Base-by-base conservation (phyloP, 1,140 invertebrate species). In the Adoxophyes honmai region DNA sequence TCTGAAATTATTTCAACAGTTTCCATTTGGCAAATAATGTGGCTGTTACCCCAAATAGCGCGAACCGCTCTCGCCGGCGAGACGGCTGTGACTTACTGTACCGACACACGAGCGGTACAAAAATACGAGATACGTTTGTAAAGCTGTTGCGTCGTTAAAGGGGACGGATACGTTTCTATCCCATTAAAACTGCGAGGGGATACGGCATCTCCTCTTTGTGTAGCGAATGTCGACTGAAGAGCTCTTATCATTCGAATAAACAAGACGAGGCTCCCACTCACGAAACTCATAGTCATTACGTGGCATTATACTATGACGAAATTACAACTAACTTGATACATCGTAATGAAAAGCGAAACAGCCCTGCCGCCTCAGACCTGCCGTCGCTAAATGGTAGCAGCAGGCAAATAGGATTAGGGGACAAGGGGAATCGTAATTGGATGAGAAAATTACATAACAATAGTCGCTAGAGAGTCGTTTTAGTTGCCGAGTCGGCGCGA, bases 341-440 rank as follows among this genome's bases (percentile, higher is more conserved):
- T 4, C n/a, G 21, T 48, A 48, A 48, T 48, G 42, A 48, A 48
- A 48, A 48, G 18, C 42, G 42, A 44, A 44, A 13, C 42, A 13
- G 42, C 18, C 42, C n/a, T 16, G 42, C 42, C 18, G 15, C 18
- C 42, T 33, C 39, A 18, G 39, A 8, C 10, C 42, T 48, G 42
- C 18, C 42, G 21, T 21, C 42, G 42, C 18, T 48, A 28, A 48
- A 48, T 21, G 42, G 42, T 48, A 48, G 42, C 21, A 48, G 42
- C 42, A 48, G 42, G 42, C 42, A 48, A 48, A 48, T 48, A 21
- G 11, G 18, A 48, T 48, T 59, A 64, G 55, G 55, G 54, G 48
- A 51, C 59, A 42, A 57, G 52, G 61, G 48, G 52, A 64, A 55
- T 52, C 54, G 57, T 67, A 67, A 60, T 67, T 67, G 52, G 59